Evolutionary conservation across 2,888 invertebrate genomes (phyloP).

Genomic region (Chydorus sphaericus): DNA sequence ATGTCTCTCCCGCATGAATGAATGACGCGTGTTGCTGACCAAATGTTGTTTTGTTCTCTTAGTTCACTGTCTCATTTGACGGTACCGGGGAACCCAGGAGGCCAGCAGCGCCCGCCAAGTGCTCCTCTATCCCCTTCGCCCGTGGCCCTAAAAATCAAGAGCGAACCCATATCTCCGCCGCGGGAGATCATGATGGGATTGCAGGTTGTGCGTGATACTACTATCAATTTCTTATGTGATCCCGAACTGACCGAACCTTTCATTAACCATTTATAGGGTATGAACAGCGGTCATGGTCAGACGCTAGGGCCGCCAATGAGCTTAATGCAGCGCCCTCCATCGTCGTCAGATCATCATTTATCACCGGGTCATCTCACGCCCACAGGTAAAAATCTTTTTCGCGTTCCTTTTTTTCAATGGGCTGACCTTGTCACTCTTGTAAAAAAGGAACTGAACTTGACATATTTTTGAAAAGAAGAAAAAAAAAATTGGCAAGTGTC

Average conservation of each 20-base stretch:
- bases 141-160: slow-evolving; percentile 76
- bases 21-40: background rate
- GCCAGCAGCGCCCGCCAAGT: slow-evolving; percentile 9
- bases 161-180: slow-evolving; percentile 88
- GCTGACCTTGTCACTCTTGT: background rate
- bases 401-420: slow-evolving; percentile 25
- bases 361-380: slow-evolving; percentile 37
- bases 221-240: background rate
- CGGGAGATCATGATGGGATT: slow-evolving; percentile 50
- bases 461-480: no score
- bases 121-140: slow-evolving; percentile 38
- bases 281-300: slow-evolving; percentile 25
- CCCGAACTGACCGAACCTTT: background rate
- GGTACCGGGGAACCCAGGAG: background rate
- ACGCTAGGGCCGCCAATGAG: slow-evolving; percentile 36
- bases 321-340: slow-evolving; percentile 36
- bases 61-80: slow-evolving; percentile 4
- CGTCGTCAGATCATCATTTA: slow-evolving; percentile 33
- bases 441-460: no score
- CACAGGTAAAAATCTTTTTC: slow-evolving; percentile 30
- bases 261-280: background rate
- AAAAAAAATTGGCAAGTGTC: background rate
- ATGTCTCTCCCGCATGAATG: no score
- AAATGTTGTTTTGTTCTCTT: background rate
- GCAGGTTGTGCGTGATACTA: background rate